Percentiles rank a stretch among this genome's conserved stretches.
Conservation (phyloP, 2,113 vertebrate genomes). For the Neogale vison region DNA sequence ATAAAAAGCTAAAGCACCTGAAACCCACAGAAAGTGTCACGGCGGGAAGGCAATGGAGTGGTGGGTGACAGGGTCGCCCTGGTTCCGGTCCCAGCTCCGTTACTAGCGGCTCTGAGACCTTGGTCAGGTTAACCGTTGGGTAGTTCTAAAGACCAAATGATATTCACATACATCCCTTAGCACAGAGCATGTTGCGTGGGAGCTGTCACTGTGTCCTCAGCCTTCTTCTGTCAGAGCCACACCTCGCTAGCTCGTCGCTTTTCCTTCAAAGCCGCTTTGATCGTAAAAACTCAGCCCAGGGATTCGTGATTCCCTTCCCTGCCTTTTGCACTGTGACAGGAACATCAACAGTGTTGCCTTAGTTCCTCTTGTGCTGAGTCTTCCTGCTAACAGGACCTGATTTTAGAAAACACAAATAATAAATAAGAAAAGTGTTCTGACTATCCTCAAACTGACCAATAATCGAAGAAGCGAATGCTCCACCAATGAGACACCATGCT, state of each 20-base stretch:
- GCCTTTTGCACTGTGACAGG: not conserved
- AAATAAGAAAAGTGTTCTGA: not conserved
- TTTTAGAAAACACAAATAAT: not conserved
- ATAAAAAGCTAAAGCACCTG: not conserved
- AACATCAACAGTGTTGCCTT: too few relatives aligned
- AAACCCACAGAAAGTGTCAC: not conserved
- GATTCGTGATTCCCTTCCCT: not conserved
- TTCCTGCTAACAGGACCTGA: not conserved
- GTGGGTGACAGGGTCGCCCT: not conserved
- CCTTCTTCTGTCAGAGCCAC: not conserved
- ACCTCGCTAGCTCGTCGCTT: not conserved
- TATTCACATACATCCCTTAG: not conserved
- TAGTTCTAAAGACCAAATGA: not conserved
- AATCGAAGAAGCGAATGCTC: not conserved
- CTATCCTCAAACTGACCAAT: not conserved
- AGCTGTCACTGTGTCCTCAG: not conserved
- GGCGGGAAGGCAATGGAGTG: not conserved
- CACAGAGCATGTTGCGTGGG: rapidly evolving
- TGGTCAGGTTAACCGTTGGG: not conserved
- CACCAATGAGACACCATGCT: not conserved
- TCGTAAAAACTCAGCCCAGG: not conserved
- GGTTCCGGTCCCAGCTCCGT: not conserved
- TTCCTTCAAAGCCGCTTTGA: not conserved
- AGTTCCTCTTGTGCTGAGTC: not conserved
- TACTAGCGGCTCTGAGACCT: not conserved